Evolutionary conservation across 2,113 vertebrate species (phyloP), one percentile per base, ranked within the genome.

Genomic region (Dasypus novemcinctus): DNA sequence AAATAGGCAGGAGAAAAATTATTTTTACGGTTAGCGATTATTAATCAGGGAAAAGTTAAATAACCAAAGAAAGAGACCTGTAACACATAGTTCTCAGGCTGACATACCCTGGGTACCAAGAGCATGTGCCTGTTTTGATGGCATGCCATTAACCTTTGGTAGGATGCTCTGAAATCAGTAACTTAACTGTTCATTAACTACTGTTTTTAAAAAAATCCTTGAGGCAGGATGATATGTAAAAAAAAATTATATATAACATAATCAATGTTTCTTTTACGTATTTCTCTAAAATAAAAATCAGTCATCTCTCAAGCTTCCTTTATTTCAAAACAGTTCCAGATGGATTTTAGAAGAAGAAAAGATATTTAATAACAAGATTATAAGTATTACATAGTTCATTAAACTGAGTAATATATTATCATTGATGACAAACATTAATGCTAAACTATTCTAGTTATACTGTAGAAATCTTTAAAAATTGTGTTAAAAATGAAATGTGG

Each of bases 201-300:
- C 4, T 71, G 36, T 59, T 97, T 97, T 59, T 33, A 29, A 83
- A 83, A 15, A 64, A 74, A 92, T 94, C 80, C 63, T 80, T 78
- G 29, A 46, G 79, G 1, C 10, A 87, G 18, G 57, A 49, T 66
- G 43, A 54, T 68, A 85, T 43, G 52, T 14, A 90, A 80, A 59
- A 80, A 81, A 4, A 76, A 33, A 85, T 38, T 14, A 41, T 38
- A 43, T 11, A 41, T 38, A 23, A 17, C 27, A 63, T 29, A 74
- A 93, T 75, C 8, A 49, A 49, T 72, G 79, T 89, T 94, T 59
- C 33, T 68, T 94, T 80, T 89, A 54, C 69, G 29, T 81, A 72
- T 90, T 89, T 81, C n/a, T 82, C 31, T 83, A 79, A 57, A 38
- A 83, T 46, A 82, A 76, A 75, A 95, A 68, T 61, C 1, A 92